These are phyloP conservation scores for Dryomyza anilis DNA, from an alignment of 2,888 invertebrate species.

Conservation along the genomic window DNA sequence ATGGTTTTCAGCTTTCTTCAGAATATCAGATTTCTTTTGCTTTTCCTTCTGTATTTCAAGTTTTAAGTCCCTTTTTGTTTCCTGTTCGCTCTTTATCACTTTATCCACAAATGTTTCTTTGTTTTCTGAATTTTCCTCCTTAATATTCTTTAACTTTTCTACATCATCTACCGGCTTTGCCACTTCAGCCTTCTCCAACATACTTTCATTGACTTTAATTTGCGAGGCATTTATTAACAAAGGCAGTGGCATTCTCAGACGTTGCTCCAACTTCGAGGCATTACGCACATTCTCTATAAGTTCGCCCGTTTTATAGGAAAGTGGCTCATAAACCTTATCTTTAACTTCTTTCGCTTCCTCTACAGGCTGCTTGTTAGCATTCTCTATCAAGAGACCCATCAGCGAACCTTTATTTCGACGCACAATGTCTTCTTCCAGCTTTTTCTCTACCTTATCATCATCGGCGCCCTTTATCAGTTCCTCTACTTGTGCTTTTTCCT, in stretches of 20 bases:
- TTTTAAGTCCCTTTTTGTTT: too few species aligned
- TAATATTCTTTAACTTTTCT: too few species aligned
- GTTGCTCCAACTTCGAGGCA: conserved; percentile 39
- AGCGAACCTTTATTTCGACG: conserved; percentile 39
- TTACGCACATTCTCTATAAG: conserved; percentile 34
- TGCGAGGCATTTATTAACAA: conserved; percentile 50
- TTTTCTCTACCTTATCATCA: neutral
- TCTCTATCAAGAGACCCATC: conserved; percentile 45
- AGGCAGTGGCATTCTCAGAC: conserved; percentile 52
- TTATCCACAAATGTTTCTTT: too few species aligned
- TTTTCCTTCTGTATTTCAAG: too few species aligned
- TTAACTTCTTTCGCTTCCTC: conserved; percentile 8
- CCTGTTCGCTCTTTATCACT: conserved; percentile 25
- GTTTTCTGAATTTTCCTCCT: too few species aligned
- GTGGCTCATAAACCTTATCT: conserved; percentile 48
- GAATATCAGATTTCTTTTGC: too few species aligned
- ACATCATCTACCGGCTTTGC: conserved; percentile 8
- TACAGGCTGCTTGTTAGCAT: neutral
- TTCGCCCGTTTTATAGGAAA: conserved; percentile 56
- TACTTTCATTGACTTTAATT: conserved; percentile 34
- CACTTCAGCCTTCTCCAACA: neutral
- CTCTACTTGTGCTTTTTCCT: neutral
- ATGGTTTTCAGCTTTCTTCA: neutral
- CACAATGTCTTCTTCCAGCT: neutral
- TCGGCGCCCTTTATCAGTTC: neutral